These are phyloP conservation scores for Cassiopea andromeda DNA, from an alignment of 30 jellyfish, hydroid and myxozoan genomes.

Conservation along the genomic window DNA sequence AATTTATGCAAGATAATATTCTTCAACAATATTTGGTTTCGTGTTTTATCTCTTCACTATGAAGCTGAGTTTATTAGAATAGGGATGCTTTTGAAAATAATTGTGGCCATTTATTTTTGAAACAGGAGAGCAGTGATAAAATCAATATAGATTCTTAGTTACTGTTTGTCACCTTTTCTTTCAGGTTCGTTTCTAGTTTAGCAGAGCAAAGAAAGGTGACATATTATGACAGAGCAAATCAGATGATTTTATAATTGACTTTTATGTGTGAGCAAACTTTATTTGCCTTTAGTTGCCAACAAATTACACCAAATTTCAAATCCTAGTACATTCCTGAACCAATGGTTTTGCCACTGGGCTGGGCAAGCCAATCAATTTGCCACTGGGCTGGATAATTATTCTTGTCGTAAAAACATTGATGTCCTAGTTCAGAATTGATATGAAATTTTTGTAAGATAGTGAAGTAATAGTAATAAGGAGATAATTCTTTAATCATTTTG, in stretches of 20 bases:
- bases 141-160: not conserved
- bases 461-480: not conserved
- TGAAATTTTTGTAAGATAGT: slow-evolving; percentile 17
- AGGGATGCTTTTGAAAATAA: too few species aligned
- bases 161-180: not conserved
- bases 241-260: not conserved
- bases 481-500: slow-evolving; percentile 7
- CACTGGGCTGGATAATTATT: not conserved
- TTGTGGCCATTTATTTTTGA: too few species aligned
- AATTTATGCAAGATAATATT: too few species aligned
- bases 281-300: too few species aligned
- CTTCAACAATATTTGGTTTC: too few species aligned
- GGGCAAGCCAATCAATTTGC: too few species aligned
- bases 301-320: not conserved
- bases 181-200: not conserved
- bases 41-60: too few species aligned
- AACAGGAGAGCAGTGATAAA: not conserved
- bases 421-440: not conserved
- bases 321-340: not conserved
- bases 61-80: too few species aligned
- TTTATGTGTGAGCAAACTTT: not conserved
- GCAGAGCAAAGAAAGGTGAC: not conserved
- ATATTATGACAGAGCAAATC: not conserved
- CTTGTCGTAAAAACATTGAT: not conserved
- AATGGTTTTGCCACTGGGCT: too few species aligned